Base-by-base conservation (phyloP, 2,797 vertebrate species). In the Sebastes nivosus region DNA sequence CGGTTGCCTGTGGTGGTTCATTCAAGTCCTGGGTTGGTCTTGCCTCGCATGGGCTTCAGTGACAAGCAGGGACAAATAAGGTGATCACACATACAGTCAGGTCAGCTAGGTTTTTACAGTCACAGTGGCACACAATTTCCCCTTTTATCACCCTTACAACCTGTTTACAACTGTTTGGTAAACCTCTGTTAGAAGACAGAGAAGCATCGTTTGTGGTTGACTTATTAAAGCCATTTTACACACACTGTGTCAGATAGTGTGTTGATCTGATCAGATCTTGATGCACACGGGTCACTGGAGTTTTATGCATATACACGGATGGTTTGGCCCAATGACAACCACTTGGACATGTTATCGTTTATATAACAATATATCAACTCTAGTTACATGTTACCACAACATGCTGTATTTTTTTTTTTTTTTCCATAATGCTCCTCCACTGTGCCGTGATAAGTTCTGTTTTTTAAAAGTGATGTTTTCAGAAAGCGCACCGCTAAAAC, bases 1-100 rank as follows among this genome's bases (percentile, higher is more conserved):
- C 96, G 97, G 36, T 86, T 98, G 90, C 98, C 98, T 0, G 97
- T 99, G 58, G 97, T 98, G 80, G 95, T 99, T 77, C 96, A 96
- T 89, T 99, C 98, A 30, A 99, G 96, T 92, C 98, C 98, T 0
- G 98, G 97, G 0, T 87, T 99, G n/a, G 90, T 97, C 20, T 90
- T 99, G 55, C 98, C 98, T 18, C 97, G 95, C 25, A 96, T 97
- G 92, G 94, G 97, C 84, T 99, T 99, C 89, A 94, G 75, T 77
- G 97, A 98, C 84, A 95, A 96, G 22, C 96, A 96, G 80, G 98
- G 97, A 32, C 97, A 99, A 91, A 97, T 98, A 78, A 97, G 97
- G 98, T 94, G 72, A 91, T 25, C 36, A 24, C 61, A 71, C 20
- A 30, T 13, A 14, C 24, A 52, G n/a, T 46, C 38, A 13, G 8